Evolutionary conservation across 2,888 invertebrate species (phyloP), one percentile per base, ranked within the genome.

Genomic region (Sympetrum striolatum): DNA sequence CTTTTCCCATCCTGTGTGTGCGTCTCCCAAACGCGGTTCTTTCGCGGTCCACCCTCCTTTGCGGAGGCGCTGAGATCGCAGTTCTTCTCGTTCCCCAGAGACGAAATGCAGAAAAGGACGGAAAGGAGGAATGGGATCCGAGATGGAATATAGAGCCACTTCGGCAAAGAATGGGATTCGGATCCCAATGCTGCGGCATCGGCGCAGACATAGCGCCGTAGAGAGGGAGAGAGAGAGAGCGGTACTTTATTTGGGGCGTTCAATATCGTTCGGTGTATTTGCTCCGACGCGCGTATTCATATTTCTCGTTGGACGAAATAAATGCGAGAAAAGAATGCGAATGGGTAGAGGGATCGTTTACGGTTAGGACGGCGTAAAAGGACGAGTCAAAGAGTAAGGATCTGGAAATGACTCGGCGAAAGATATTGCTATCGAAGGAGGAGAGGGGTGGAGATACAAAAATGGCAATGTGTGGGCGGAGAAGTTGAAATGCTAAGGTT

Each of bases 221-320:
- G n/a, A n/a, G 64, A 22, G 64, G 8, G n/a, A 64, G 64, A 64
- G 64, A 60, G 60, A 15, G 60, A 60, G 53, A 58, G 35, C 58
- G 82, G 82, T 60, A 58, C 37, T 86, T 86, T 86, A 86, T 86
- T 64, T 60, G 60, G 15, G 86, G 86, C 60, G 86, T 48, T 86
- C 86, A 86, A 86, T 86, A 86, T 86, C 86, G 35, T 86, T 86
- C 60, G 86, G 86, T 86, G 86, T 60, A 86, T 86, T 86, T 86
- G 86, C 86, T 58, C 39, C 86, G 37, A 64, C 64, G 86, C 86
- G 53, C 86, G 86, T 86, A 86, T 86, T 86, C 86, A 86, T 86
- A 86, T 86, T 86, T 86, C 82, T 82, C 58, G 18, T 58, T 64
- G 64, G 37, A 31, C 35, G 37, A 86, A 86, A 73, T 73, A 73